Evolutionary conservation across 2,888 invertebrate genomes (phyloP).

Genomic region (Cyclophora albipunctata): DNA sequence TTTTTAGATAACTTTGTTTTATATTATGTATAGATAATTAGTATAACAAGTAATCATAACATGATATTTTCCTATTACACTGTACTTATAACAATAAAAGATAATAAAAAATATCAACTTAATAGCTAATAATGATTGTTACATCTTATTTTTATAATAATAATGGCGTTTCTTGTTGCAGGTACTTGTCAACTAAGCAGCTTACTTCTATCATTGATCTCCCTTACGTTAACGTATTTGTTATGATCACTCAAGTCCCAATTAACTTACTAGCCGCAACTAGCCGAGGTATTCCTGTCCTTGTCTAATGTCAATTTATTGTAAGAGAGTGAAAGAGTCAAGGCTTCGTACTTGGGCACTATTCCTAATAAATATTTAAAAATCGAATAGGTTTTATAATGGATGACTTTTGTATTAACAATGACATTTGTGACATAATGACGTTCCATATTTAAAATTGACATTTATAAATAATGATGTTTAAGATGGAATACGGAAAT

Average conservation of each 20-base stretch:
- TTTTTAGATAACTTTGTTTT: too few species aligned
- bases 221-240: conserved; percentile 22
- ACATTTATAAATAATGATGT: not conserved
- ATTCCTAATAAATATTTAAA: too few species aligned
- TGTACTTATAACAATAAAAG: too few species aligned
- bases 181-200: conserved; percentile 22
- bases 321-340: conserved; percentile 8
- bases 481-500: not conserved
- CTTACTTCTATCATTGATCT: conserved; percentile 21
- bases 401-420: too few species aligned
- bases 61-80: too few species aligned
- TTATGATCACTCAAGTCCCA: conserved; percentile 31
- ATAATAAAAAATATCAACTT: too few species aligned
- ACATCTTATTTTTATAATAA: not conserved
- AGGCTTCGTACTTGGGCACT: not conserved
- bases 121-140: too few species aligned
- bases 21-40: too few species aligned
- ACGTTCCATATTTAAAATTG: too few species aligned
- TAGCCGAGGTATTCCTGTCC: conserved; percentile 10
- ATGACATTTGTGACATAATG: too few species aligned
- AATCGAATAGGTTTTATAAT: too few species aligned
- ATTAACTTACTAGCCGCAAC: conserved; percentile 8
- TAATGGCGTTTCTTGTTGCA: conserved; percentile 11
- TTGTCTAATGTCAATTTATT: conserved; percentile 19
- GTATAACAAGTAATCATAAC: too few species aligned